Evolutionary conservation across 2,113 vertebrate species (phyloP).

Genomic region (Zingel zingel): DNA sequence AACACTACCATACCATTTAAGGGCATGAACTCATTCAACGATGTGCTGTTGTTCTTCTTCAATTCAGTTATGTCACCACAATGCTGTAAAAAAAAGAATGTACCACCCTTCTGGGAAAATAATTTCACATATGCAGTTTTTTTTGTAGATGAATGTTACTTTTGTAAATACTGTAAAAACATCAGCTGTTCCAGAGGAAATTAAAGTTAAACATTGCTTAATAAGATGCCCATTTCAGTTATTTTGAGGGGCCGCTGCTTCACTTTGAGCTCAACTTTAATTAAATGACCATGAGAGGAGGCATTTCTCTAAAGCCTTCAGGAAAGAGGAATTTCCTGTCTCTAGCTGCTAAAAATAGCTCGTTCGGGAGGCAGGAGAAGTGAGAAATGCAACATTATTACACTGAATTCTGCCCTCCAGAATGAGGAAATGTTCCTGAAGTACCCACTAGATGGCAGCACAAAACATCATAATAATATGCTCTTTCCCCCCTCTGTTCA

Average conservation of each 20-base stretch:
- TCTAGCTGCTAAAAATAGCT: constrained; percentile 34
- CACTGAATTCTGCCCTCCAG: not conserved
- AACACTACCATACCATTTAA: not conserved
- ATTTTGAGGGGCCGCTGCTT: constrained; percentile 1
- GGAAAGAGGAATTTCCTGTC: constrained; percentile 49
- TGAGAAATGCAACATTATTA: not conserved
- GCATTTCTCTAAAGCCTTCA: constrained; percentile 36
- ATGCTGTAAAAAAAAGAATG: constrained; percentile 12
- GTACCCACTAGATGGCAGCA: constrained; percentile 62
- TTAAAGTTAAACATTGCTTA: constrained; percentile 63
- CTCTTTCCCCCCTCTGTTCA: not conserved
- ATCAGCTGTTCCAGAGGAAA: constrained; percentile 62
- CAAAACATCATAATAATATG: not conserved
- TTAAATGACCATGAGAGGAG: constrained; percentile 32
- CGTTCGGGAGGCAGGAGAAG: constrained; percentile 5
- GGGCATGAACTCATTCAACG: constrained; percentile 15
- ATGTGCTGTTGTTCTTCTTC: constrained; percentile 18
- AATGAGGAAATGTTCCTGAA: not conserved
- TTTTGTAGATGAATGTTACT: constrained; percentile 33
- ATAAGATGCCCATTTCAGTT: constrained; percentile 30
- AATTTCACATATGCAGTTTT: not conserved
- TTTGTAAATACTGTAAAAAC: constrained; percentile 63
- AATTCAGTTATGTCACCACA: constrained; percentile 23
- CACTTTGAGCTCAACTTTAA: constrained; percentile 41
- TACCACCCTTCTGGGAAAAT: constrained; percentile 4